A percentile compares a stretch with the other conserved stretches of the same genome.
These are phyloP conservation scores for Enteromius paludinosus DNA, from an alignment of 2,797 vertebrate genomes.

Conservation along the genomic window DNA sequence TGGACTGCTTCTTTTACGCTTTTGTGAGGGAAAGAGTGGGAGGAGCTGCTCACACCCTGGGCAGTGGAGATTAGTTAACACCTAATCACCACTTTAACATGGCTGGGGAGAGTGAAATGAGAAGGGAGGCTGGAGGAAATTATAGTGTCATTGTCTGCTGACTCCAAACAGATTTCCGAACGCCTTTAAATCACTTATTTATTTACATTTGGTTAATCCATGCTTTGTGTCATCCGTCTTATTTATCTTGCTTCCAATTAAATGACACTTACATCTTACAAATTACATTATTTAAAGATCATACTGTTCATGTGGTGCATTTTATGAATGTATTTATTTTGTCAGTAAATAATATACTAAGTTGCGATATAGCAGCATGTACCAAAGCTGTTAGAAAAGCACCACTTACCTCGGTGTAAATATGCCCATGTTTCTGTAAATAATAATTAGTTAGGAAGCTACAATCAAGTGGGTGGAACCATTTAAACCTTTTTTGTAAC, in stretches of 20 bases:
- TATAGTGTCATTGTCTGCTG: background rate
- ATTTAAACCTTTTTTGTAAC: constrained; percentile 10
- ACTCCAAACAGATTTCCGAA: background rate
- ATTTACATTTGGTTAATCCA: background rate
- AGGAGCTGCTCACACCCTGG: constrained; percentile 7
- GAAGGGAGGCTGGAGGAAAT: constrained; percentile 6
- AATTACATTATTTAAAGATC: constrained; percentile 10
- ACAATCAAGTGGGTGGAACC: background rate
- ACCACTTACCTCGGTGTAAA: background rate
- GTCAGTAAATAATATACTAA: background rate
- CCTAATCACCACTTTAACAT: constrained; percentile 34
- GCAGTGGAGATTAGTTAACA: constrained; percentile 47
- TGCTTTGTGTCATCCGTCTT: background rate
- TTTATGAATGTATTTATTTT: constrained; percentile 7
- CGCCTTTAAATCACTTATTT: background rate
- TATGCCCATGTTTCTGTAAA: background rate
- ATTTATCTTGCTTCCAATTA: background rate
- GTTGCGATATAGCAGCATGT: background rate
- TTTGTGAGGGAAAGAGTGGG: background rate
- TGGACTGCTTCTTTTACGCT: background rate
- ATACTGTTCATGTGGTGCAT: background rate
- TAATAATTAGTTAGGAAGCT: background rate
- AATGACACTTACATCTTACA: background rate
- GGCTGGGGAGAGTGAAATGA: background rate
- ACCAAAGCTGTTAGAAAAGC: background rate